These are phyloP conservation scores for Chloroceryle amazona DNA, from an alignment of 2,797 vertebrate genomes.

Conservation along the genomic window DNA sequence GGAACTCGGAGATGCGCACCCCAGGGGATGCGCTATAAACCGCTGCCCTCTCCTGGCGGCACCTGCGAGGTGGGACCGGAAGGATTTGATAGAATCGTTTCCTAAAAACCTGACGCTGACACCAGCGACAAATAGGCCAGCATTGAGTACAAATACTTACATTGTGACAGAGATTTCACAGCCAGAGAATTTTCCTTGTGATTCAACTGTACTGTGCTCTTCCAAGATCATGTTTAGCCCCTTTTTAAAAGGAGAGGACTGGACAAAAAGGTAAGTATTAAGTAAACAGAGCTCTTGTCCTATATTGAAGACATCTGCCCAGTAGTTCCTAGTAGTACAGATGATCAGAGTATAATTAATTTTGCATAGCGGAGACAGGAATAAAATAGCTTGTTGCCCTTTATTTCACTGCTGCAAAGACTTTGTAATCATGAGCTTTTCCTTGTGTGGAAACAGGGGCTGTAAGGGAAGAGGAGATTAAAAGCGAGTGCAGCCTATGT, in stretches of 20 bases:
- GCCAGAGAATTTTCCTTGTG: not conserved
- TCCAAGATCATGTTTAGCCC: not conserved
- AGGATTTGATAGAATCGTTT: not conserved
- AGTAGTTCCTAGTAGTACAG: not conserved
- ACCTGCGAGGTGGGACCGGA: not conserved
- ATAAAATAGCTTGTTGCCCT: not conserved
- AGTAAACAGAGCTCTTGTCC: not conserved
- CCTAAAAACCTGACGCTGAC: not conserved
- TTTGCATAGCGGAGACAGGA: not conserved
- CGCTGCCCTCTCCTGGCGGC: not conserved
- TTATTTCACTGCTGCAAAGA: not conserved
- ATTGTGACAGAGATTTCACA: not conserved
- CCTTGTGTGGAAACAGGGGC: not conserved
- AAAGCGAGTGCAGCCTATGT: not conserved
- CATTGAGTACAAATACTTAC: not conserved
- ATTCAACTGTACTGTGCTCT: not conserved
- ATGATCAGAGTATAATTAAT: not conserved
- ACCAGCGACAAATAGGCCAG: not conserved
- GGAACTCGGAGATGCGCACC: not conserved
- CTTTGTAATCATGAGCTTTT: conserved; percentile 17
- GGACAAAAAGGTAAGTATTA: not conserved
- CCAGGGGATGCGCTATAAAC: fast-evolving
- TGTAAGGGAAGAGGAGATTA: not conserved
- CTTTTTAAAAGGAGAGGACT: not conserved
- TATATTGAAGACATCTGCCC: not conserved